These are phyloP conservation scores for Galendromus occidentalis DNA, from an alignment of 1,140 invertebrate species.

Conservation along the genomic window DNA sequence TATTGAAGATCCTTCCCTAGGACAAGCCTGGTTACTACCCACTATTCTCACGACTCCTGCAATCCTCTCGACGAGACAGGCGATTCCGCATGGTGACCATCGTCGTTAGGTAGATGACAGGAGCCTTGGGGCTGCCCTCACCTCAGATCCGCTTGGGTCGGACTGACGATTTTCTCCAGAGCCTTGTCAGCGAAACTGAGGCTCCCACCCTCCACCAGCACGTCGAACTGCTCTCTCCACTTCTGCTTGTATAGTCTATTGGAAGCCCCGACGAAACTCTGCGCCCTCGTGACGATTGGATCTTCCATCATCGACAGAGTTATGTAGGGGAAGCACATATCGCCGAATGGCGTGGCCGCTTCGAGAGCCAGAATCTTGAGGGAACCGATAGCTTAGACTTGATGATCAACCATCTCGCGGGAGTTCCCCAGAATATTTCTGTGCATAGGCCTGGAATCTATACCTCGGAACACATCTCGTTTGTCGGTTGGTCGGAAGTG, in stretches of 20 bases:
- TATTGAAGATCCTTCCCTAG: not conserved
- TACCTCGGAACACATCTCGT: not conserved
- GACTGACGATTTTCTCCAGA: not conserved
- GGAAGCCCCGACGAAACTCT: not conserved
- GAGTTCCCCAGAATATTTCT: not conserved
- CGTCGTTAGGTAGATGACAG: not conserved
- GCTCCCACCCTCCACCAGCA: not conserved
- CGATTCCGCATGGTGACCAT: not conserved
- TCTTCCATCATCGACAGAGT: conserved; percentile 9
- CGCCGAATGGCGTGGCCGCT: not conserved
- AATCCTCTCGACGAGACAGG: not conserved
- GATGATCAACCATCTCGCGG: not conserved
- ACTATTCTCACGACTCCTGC: not conserved
- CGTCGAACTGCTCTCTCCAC: not conserved
- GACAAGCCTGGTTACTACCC: not conserved
- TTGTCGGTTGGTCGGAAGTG: not conserved
- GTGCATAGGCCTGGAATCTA: not conserved
- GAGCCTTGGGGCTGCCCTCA: not conserved
- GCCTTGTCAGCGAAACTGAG: not conserved
- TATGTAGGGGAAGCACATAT: not conserved
- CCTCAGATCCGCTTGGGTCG: conserved; percentile 1
- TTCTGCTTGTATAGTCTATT: conserved; percentile 2
- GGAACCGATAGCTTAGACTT: too few species aligned
- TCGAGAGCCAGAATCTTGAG: not conserved
- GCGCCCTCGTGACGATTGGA: not conserved